These are phyloP conservation scores for Cyphomyrus discorhynchus DNA, from an alignment of 2,113 vertebrate species.

Conservation along the genomic window DNA sequence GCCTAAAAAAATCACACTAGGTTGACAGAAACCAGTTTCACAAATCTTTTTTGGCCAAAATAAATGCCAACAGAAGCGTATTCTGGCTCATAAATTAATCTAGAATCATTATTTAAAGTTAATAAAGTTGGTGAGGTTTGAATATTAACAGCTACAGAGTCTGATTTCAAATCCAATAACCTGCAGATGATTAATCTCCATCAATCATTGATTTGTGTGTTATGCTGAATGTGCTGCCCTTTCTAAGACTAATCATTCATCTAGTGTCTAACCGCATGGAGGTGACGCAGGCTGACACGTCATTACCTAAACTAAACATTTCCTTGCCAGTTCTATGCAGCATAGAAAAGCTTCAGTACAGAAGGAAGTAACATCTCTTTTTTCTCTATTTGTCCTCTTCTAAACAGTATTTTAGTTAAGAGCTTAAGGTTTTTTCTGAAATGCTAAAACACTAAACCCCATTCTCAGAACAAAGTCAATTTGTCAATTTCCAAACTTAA, in stretches of 20 bases:
- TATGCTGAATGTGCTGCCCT: slow-evolving; percentile 7
- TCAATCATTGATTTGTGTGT: slow-evolving; percentile 9
- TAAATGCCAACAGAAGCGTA: background rate
- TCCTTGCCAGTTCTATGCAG: slow-evolving; percentile 31
- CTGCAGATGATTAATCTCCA: background rate
- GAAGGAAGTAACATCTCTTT: background rate
- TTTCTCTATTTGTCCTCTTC: slow-evolving; percentile 22
- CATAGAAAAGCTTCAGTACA: slow-evolving; percentile 25
- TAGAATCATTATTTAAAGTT: background rate
- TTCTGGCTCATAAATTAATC: background rate
- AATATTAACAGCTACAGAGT: background rate
- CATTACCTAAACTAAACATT: slow-evolving; percentile 51
- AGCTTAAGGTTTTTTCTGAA: slow-evolving; percentile 48
- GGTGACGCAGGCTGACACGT: slow-evolving; percentile 30
- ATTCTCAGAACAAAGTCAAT: background rate
- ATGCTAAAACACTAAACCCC: slow-evolving; percentile 15
- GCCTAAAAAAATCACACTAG: background rate
- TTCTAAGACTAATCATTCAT: slow-evolving; percentile 7
- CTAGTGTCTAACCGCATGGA: background rate
- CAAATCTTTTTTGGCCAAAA: background rate
- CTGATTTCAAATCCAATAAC: slow-evolving; percentile 5
- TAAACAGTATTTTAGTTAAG: slow-evolving; percentile 41
- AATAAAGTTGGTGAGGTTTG: slow-evolving; percentile 13
- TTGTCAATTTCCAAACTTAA: background rate
- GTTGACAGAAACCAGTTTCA: background rate